Percentiles rank a stretch among this genome's conserved stretches.
phyloP scores from a whole-genome alignment of 1,140 invertebrate species.

The Acromyrmex heyeri region DNA sequence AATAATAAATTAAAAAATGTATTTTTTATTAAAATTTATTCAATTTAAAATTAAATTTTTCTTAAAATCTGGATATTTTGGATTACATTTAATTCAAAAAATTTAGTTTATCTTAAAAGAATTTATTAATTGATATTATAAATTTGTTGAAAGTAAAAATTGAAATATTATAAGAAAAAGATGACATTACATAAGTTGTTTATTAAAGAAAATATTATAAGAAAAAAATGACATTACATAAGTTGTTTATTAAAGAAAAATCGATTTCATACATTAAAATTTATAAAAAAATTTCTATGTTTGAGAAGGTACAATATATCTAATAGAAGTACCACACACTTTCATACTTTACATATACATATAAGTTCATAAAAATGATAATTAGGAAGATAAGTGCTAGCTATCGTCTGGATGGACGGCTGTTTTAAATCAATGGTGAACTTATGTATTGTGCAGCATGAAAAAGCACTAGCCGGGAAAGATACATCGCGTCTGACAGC shows the following conservation, averaged over 20 bases:
- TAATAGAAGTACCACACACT: neutral
- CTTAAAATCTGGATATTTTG: neutral
- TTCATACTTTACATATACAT: neutral
- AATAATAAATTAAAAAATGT: neutral
- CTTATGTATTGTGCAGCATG: conserved; percentile 10
- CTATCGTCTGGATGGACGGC: neutral
- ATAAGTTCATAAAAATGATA: conserved; percentile 51
- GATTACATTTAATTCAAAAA: neutral
- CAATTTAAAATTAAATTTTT: neutral
- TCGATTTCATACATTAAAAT: neutral
- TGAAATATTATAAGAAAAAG: neutral
- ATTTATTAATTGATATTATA: neutral
- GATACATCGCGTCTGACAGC: conserved; percentile 8
- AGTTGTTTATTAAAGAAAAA: neutral
- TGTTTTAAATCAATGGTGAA: conserved; percentile 47
- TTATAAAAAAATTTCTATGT: conserved; percentile 12
- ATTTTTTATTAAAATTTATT: neutral
- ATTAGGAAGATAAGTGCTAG: conserved; percentile 37
- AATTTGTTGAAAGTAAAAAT: neutral
- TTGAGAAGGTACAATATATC: neutral
- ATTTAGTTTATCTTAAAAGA: neutral
- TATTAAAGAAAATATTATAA: neutral
- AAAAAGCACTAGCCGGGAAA: conserved; percentile 15
- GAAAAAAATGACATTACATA: neutral
- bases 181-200: neutral